phyloP scores from a whole-genome alignment of 2,113 vertebrate genomes.

The Lophura nycthemera region DNA sequence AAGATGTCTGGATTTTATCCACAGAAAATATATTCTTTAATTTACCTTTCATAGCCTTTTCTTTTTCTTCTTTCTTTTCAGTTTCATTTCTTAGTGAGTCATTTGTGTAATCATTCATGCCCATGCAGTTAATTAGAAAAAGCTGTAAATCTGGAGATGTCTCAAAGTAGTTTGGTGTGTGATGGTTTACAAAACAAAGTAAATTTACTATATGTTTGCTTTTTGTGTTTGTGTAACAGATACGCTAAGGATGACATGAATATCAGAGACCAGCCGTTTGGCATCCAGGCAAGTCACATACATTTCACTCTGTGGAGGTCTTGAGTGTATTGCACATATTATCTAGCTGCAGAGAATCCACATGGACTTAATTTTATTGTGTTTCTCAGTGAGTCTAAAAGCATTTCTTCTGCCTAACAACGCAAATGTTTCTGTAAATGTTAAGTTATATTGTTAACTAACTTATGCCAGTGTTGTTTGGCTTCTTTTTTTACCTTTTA shows the following conservation, averaged over 20 bases:
- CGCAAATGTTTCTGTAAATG: background rate
- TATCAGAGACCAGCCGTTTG: conserved; percentile 98
- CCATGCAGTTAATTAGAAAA: background rate
- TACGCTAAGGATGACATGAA: conserved; percentile 99
- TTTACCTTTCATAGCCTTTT: background rate
- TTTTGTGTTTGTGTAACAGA: conserved; percentile 74
- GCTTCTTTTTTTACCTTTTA: conserved; percentile 39
- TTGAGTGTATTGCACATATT: conserved; percentile 48
- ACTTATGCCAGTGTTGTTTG: background rate
- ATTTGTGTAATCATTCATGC: background rate
- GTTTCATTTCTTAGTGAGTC: background rate
- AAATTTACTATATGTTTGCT: background rate
- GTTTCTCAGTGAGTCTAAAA: conserved; percentile 29
- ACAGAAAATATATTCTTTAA: background rate
- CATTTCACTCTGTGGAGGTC: conserved; percentile 50
- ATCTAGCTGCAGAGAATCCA: conserved; percentile 14
- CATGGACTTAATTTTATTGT: conserved; percentile 14
- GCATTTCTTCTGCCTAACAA: background rate
- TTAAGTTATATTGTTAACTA: background rate
- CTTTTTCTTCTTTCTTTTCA: background rate
- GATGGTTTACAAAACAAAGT: background rate
- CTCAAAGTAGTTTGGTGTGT: background rate
- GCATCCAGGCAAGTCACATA: conserved; percentile 89
- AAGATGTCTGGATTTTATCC: conserved; percentile 54
- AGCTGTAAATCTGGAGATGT: background rate